Base-by-base conservation (phyloP, 2,888 invertebrate species). In the Loripinus fragilis region DNA sequence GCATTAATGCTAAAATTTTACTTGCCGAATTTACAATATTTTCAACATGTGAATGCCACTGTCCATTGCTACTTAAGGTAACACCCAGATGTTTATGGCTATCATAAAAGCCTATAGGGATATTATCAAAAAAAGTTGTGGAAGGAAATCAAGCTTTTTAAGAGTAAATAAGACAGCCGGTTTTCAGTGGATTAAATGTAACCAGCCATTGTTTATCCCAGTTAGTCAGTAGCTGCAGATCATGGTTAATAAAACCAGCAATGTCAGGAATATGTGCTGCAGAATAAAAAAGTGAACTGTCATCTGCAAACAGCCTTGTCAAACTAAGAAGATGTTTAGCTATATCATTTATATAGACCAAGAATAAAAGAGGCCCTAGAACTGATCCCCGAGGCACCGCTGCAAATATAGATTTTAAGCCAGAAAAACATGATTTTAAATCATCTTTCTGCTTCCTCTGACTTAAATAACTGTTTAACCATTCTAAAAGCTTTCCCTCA, bases 391-490 rank as follows among this genome's bases (percentile, higher is more conserved):
- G 45, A 20, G 45, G 45, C 3, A 45, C 45, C 3, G 15, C 45
- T 12, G 45, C 45, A 45, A 15, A 3, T 17, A 20, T 17, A 15
- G 15, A 3, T 20, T 20, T 45, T 3, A 45, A 3, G n/a, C 20
- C 20, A n/a, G 45, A 45, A 12, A 17, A 3, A 17, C 45, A 45
- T 20, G 45, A 45, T 45, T 45, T 45, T 3, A 45, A 15, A 3
- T 15, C 45, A 5, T 15, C 45, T 12, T 17, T 17, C 17, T 45
- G 45, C 8, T 2, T 12, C 23, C 76, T 41, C 25, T 60, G 35
- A 41, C 45, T 68, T 48, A 76, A 60, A 38, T 83, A 81, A 35
- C 73, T 41, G 25, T 7, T 55, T n/a, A 79, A 8, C 75, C 80
- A 80, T 20, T 67, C n/a, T 15, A 76, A 68, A 1, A 80, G 23